Base-by-base conservation (phyloP, 2,113 vertebrate species). In the Dryoscopus gambensis region DNA sequence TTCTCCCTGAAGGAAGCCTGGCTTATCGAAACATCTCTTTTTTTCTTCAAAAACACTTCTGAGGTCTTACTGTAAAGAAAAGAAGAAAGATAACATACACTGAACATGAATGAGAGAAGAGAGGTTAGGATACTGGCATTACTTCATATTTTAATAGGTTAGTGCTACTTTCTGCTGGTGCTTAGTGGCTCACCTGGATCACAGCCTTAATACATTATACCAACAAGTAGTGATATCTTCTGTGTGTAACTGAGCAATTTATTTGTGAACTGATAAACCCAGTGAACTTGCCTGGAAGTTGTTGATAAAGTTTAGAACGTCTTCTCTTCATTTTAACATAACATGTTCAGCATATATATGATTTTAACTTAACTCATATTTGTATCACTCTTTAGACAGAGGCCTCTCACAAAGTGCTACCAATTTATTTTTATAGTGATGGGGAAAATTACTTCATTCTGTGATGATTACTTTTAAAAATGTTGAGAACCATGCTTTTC, bases 1-100 rank as follows among this genome's bases (percentile, higher is more conserved):
- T 77, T 94, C 71, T 96, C 89, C 73, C 49, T 82, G 33, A 88
- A 91, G 79, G 59, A 90, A 90, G 39, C 47, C 67, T 87, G 68
- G 30, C 37, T 87, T 90, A 83, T 7, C 30, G 67, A 86, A 93
- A 77, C 44, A 55, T 62, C 19, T 28, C 4, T 79, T 47, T 59
- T 35, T 69, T 80, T 47, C 44, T 64, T 87, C 30, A 35, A 3
- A 93, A 95, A 21, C 76, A 94, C 22, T 71, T 91, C 19, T 53
- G 50, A 69, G 22, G n/a, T 86, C 46, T 47, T 74, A 57, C 55
- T 82, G 67, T 52, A 67, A 77, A 42, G 50, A 67, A 88, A 70
- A 84, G 5, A 50, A 64, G 50, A 53, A 82, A 57, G 60, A 53
- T 84, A 84, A 63, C 35, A 65, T 57, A 18, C 27, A 40, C 13